A percentile compares a stretch with the other conserved stretches of the same genome.
Evolutionary conservation across 2,113 vertebrate species (phyloP).

Genomic region (Ploceus nigricollis): DNA sequence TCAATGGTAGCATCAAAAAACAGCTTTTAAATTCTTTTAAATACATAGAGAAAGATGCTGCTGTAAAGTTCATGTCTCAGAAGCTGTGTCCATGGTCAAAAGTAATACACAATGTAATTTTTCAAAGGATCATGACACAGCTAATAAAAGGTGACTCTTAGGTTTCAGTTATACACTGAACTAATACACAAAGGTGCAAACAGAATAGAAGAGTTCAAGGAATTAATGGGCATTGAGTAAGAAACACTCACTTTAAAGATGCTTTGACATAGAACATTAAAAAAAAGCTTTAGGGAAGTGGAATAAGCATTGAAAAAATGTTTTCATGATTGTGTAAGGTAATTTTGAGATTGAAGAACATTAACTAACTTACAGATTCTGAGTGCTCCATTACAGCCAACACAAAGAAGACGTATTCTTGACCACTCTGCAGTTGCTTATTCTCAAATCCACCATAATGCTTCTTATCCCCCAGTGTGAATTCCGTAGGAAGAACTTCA

Average conservation of each 20-base stretch:
- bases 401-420: constrained; percentile 97
- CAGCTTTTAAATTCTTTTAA: not conserved
- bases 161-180: not conserved
- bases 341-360: not conserved
- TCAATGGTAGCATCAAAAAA: not conserved
- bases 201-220: not conserved
- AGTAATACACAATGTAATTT: not conserved
- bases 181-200: not conserved
- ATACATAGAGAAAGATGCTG: not conserved
- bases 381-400: constrained; percentile 93
- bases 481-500: constrained; percentile 92
- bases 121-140: not conserved
- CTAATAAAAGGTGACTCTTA: not conserved
- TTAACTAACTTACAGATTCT: constrained; percentile 85
- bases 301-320: not conserved
- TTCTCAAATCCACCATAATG: constrained; percentile 95
- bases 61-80: not conserved
- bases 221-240: not conserved
- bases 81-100: not conserved
- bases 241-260: not conserved
- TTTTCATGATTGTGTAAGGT: not conserved
- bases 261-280: not conserved
- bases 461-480: constrained; percentile 91
- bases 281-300: not conserved
- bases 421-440: constrained; percentile 92